Evolutionary conservation across 37 sponge, comb jelly and placozoan species (phyloP), one percentile per base, ranked within the genome.

Genomic region (Aplysina aerophoba): DNA sequence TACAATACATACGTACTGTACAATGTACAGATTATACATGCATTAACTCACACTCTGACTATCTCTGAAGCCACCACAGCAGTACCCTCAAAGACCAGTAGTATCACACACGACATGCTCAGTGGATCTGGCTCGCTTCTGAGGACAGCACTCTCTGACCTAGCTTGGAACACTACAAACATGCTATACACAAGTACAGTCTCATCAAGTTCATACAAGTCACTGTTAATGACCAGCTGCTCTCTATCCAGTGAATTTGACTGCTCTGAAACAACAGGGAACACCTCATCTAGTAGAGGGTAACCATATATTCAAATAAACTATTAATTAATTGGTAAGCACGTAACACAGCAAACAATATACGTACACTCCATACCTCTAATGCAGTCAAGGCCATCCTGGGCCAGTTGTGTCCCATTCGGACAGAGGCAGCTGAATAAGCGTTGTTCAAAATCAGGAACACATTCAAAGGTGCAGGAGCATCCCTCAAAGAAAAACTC

Each of bases 151-250:
- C 71, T 69, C 28, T 35, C 71, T 69, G 28, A 33, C 27, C 13
- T 35, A 30, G 71, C 71, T 34, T 30, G 28, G 71, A 69, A 69
- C 28, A 30, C 71, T 35, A 69, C 71, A 69, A 35, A 69, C 71
- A 69, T 69, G 6, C 71, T 69, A 28, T 69, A 69, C 71, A 69
- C 71, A 69, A 28, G 30, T 1, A 69, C 71, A 69, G 71, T 69
- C 17, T 69, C 34, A 3, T 69, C 33, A 33, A 69, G 71, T 17
- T 30, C 34, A 69, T 34, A 4, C 28, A 69, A n/a, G 71, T 69
- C 34, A 35, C 17, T 69, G 34, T 44, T 44, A 8, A 44, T 44
- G 50, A 44, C 50, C 50, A 44, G 50, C 50, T 8, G 6, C 8
- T 44, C 50, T 44, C 50, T 44, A 8, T 44, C 50, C 3, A 44